phyloP scores from a whole-genome alignment of 2,888 invertebrate species.

The Pachymerium ferrugineum region DNA sequence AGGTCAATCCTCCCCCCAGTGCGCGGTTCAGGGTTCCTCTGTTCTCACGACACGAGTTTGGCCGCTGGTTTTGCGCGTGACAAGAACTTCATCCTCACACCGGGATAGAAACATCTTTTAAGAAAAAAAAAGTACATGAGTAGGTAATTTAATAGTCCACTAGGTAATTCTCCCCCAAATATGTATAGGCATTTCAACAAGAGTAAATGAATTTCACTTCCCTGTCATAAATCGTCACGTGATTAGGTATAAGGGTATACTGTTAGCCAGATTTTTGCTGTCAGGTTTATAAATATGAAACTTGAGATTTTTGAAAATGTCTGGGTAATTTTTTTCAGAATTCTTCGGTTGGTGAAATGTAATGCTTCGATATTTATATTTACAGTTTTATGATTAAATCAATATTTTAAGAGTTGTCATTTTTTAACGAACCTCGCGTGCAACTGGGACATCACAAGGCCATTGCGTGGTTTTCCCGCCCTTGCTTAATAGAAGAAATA shows the following conservation, averaged over 20 bases:
- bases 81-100: slow-evolving; percentile 3
- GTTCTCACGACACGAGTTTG: slow-evolving; percentile 18
- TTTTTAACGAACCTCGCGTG: neutral
- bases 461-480: neutral
- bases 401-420: neutral
- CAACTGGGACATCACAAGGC: slow-evolving; percentile 18
- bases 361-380: too few species aligned
- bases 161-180: neutral
- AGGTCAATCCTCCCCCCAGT: neutral
- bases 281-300: too few species aligned
- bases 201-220: too few species aligned
- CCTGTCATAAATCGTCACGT: too few species aligned
- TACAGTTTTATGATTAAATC: too few species aligned
- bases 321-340: too few species aligned
- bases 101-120: neutral
- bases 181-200: too few species aligned
- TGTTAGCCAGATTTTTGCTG: too few species aligned
- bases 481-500: neutral
- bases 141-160: neutral
- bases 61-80: slow-evolving; percentile 18
- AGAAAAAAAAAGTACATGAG: neutral
- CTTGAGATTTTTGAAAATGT: too few species aligned
- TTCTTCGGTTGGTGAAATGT: too few species aligned
- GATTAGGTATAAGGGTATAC: too few species aligned
- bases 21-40: slow-evolving; percentile 6